Evolutionary conservation across 1,140 invertebrate species (phyloP).

Genomic region (Neodiprion virginianus): DNA sequence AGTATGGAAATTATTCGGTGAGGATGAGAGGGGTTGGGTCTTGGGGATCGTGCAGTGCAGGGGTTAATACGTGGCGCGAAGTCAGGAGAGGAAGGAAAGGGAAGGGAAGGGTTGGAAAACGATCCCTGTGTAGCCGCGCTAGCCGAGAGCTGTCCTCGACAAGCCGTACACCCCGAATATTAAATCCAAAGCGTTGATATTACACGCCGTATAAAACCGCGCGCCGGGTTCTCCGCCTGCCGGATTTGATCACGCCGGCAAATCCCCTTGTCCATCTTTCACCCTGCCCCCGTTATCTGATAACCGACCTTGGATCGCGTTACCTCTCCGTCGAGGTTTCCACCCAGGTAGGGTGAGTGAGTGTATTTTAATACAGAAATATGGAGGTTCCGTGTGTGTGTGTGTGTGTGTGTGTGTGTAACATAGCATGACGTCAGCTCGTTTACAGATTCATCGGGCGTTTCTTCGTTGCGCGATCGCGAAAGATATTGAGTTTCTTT

Average conservation of each 20-base stretch:
- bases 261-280: too few species aligned
- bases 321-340: too few species aligned
- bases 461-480: neutral
- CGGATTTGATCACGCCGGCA: too few species aligned
- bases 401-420: too few species aligned
- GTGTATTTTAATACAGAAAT: too few species aligned
- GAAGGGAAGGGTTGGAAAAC: slow-evolving; percentile 26
- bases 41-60: neutral
- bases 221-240: neutral
- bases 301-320: too few species aligned
- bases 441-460: neutral
- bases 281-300: too few species aligned
- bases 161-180: slow-evolving; percentile 22
- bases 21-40: too few species aligned
- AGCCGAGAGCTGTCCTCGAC: neutral
- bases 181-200: slow-evolving; percentile 23
- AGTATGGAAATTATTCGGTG: too few species aligned
- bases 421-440: too few species aligned
- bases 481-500: slow-evolving; percentile 17
- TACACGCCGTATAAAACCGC: slow-evolving; percentile 25
- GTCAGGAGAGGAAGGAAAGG: slow-evolving; percentile 8
- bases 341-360: too few species aligned
- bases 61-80: slow-evolving; percentile 28
- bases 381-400: too few species aligned
- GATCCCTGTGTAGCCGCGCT: slow-evolving; percentile 27